Conservation (phyloP, 2,797 vertebrate genomes). For the Cryptoprocta ferox region DNA sequence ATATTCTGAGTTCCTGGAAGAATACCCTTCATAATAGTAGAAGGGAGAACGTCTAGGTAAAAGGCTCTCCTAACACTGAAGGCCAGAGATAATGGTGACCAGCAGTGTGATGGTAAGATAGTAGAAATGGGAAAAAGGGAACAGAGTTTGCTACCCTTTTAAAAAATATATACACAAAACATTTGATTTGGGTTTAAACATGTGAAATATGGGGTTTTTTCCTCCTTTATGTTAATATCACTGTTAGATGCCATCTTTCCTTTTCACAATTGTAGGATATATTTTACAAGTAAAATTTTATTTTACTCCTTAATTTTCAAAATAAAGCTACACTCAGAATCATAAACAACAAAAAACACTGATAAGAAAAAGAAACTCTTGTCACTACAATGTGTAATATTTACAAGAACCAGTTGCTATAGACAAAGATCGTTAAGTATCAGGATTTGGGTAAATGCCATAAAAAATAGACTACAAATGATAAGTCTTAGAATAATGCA, state of each 20-base stretch:
- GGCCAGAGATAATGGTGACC: not conserved
- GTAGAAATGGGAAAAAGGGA: not conserved
- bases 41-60: not conserved
- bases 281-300: not conserved
- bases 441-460: not conserved
- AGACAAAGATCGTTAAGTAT: not conserved
- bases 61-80: not conserved
- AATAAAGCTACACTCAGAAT: not conserved
- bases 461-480: not conserved
- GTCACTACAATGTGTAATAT: not conserved
- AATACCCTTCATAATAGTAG: not conserved
- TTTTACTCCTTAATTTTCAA: slow-evolving; percentile 25
- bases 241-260: not conserved
- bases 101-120: not conserved
- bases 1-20: not conserved
- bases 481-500: not conserved
- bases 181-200: not conserved
- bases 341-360: not conserved
- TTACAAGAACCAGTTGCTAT: not conserved
- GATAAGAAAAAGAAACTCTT: not conserved
- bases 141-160: not conserved
- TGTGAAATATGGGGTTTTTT: not conserved
- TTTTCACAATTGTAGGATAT: not conserved
- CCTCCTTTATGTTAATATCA: not conserved
- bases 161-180: not conserved